A percentile compares a stretch with the other conserved stretches of the same genome.
Evolutionary conservation across 2,113 vertebrate genomes (phyloP).

Genomic region (Pseudopipra pipra): DNA sequence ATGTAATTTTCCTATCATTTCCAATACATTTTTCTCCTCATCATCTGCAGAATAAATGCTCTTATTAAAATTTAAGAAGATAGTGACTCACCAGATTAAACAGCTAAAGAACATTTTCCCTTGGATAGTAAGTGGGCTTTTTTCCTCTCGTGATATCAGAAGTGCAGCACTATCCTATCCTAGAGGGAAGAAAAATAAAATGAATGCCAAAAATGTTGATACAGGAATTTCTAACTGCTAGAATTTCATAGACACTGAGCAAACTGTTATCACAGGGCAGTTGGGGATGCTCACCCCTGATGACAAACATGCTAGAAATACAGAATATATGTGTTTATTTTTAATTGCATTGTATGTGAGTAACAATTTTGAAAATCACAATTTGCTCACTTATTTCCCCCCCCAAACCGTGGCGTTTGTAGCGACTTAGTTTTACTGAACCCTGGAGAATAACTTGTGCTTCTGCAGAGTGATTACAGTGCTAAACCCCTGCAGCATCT

Average conservation of each 20-base stretch:
- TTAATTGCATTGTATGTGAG: background rate
- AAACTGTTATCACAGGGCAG: background rate
- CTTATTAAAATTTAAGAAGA: constrained; percentile 20
- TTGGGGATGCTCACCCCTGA: background rate
- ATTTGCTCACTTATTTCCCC: background rate
- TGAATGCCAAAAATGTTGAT: background rate
- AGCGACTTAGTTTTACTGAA: background rate
- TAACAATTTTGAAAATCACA: background rate
- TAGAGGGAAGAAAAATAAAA: background rate
- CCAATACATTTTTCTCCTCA: background rate
- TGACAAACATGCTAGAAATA: background rate
- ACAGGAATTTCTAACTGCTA: background rate
- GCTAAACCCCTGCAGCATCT: background rate
- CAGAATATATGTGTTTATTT: background rate
- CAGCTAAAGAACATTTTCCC: constrained; percentile 5
- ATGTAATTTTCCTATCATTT: constrained; percentile 7
- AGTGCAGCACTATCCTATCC: background rate
- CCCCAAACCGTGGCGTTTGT: background rate
- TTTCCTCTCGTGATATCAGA: background rate
- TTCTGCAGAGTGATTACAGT: background rate
- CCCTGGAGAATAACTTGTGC: background rate
- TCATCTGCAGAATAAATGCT: constrained; percentile 23
- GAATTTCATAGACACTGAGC: background rate
- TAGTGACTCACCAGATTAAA: constrained; percentile 36
- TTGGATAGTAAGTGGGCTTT: background rate